These are phyloP conservation scores for Heteromyza rotundicornis DNA, from an alignment of 2,888 invertebrate genomes.

Conservation along the genomic window DNA sequence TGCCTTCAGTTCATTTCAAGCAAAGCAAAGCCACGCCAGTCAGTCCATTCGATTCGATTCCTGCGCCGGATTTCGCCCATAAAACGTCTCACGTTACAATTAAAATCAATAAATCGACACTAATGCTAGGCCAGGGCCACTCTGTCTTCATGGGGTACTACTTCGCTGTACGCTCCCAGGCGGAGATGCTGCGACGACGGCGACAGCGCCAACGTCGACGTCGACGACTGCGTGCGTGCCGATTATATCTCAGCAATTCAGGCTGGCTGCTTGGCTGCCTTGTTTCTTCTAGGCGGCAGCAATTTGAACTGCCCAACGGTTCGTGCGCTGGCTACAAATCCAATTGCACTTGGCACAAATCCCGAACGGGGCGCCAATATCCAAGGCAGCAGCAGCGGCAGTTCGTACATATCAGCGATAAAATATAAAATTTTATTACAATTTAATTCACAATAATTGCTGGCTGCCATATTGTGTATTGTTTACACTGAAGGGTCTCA, in stretches of 20 bases:
- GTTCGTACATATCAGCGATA: conserved; percentile 32
- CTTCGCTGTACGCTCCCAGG: background rate
- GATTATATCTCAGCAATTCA: conserved; percentile 33
- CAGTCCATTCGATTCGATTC: no score
- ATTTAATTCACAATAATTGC: conserved; percentile 54
- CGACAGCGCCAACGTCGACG: background rate
- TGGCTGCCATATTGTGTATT: conserved; percentile 34
- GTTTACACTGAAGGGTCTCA: conserved; percentile 9
- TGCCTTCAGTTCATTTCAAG: conserved; percentile 33
- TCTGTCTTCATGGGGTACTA: conserved; percentile 28
- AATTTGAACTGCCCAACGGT: background rate
- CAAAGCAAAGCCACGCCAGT: no score
- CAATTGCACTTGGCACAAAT: background rate
- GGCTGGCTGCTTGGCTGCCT: background rate
- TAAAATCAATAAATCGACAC: conserved; percentile 55
- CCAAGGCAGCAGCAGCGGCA: background rate
- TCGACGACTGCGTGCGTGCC: conserved; percentile 33
- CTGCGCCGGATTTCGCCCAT: conserved; percentile 40
- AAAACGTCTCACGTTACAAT: conserved; percentile 59
- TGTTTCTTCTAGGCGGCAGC: background rate
- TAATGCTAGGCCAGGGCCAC: conserved; percentile 35
- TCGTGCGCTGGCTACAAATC: background rate
- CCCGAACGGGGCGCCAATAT: background rate
- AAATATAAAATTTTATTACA: conserved; percentile 51
- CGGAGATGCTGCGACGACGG: background rate